Evolutionary conservation across 2,888 invertebrate genomes (phyloP), one percentile per base, ranked within the genome.

Genomic region (Leptopilina syphax): DNA sequence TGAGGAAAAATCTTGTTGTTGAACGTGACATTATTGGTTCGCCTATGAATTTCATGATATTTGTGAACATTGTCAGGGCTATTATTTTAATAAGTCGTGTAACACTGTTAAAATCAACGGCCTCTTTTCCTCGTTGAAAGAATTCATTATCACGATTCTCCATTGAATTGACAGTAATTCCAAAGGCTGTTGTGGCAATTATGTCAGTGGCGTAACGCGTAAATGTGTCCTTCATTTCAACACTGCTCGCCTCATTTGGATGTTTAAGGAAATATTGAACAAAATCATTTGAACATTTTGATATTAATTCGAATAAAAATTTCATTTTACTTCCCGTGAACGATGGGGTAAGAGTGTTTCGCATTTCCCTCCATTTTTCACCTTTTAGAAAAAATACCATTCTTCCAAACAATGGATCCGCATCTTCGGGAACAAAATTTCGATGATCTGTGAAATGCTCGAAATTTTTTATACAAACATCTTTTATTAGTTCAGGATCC

Each of bases 251-350:
- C 63, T 63, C 63, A 9, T 63, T 9, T 18, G 63, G 18, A 63
- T n/a, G 9, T 24, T 63, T 8, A 0, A 63, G 24, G 24, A 24
- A 63, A 24, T 63, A 63, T 24, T 63, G 24, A 24, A 63, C 63
- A 63, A 63, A 63, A 63, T 63, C 24, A 6, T 8, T 9, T 1
- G 63, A 63, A 9, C 63, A 63, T 18, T 63, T 63, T n/a, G 63
- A 63, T 83, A 94, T 93, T 78, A 93, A 90, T 0, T 92, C 92
- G 86, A 93, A 90, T 93, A 94, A 93, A 3, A 88, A 84, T 65
- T 93, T 92, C 93, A 94, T 93, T 88, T 94, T 94, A 78, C 93
- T 93, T 8, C 93, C 91, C 0, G 94, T 94, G 88, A 94, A 94
- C 0, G 93, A 93, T 0, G 94, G 94, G 44, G 93, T 93, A 34